phyloP scores from a whole-genome alignment of 2,113 vertebrate species.

The Leptosomus discolor region DNA sequence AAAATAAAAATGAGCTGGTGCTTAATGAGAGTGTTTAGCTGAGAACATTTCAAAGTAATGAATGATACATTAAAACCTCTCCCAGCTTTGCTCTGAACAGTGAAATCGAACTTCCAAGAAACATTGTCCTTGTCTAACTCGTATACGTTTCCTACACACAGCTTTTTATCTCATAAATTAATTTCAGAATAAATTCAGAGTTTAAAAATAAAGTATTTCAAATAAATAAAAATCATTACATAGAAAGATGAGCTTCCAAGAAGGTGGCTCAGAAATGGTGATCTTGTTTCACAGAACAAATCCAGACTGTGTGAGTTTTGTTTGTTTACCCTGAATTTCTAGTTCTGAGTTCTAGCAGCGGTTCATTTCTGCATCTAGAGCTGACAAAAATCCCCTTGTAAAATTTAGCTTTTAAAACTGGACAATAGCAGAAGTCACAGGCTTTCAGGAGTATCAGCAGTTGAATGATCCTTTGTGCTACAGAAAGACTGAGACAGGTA shows the following conservation, averaged over 20 bases:
- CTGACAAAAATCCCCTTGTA: not conserved
- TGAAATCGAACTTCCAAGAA: not conserved
- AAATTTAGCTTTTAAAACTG: not conserved
- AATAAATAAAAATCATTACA: not conserved
- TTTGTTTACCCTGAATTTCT: not conserved
- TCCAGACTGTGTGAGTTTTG: not conserved
- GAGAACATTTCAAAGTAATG: not conserved
- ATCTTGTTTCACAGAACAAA: fast-evolving
- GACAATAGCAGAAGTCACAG: not conserved
- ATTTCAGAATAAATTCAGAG: not conserved
- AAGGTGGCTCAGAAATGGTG: fast-evolving
- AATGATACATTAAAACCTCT: not conserved
- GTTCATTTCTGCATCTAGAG: not conserved
- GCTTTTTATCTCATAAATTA: not conserved
- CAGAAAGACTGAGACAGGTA: not conserved
- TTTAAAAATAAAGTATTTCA: not conserved
- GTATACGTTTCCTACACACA: too few species aligned
- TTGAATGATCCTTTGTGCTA: not conserved
- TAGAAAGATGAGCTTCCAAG: not conserved
- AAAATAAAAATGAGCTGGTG: not conserved
- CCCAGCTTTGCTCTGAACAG: not conserved
- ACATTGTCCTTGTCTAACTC: not conserved
- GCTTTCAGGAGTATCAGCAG: not conserved
- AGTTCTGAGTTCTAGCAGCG: not conserved
- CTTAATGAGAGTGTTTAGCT: not conserved